These are phyloP conservation scores for Pseudachorutes palmiensis DNA, from an alignment of 1,140 invertebrate species.

Conservation along the genomic window DNA sequence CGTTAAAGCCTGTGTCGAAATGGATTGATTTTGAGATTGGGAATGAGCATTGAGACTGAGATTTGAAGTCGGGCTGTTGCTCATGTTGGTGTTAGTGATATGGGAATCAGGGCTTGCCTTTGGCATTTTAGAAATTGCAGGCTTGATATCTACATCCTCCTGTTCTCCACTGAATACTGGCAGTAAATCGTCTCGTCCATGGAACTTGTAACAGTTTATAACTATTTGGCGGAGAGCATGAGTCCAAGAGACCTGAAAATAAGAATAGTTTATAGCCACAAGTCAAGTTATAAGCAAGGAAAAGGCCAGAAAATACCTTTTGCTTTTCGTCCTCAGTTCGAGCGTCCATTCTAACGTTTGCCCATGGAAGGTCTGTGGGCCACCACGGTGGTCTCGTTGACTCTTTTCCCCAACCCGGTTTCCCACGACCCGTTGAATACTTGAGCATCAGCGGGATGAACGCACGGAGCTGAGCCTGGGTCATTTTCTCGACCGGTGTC, in stretches of 20 bases:
- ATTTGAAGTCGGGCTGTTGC: constrained; percentile 10
- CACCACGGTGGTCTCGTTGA: constrained; percentile 93
- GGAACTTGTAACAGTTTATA: constrained; percentile 97
- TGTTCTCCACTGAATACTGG: constrained; percentile 90
- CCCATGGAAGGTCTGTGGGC: constrained; percentile 77
- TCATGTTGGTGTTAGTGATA: constrained; percentile 40
- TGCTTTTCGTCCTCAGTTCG: constrained; percentile 92
- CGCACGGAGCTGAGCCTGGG: constrained; percentile 88
- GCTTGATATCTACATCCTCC: constrained; percentile 53
- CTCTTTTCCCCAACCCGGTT: constrained; percentile 94
- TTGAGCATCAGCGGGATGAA: constrained; percentile 98
- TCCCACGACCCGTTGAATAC: constrained; percentile 90
- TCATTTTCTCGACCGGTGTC: constrained; percentile 98
- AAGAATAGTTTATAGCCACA: not conserved
- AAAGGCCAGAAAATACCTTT: constrained; percentile 58
- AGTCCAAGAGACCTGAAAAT: constrained; percentile 85
- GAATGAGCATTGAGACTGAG: constrained; percentile 17
- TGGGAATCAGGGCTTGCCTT: constrained; percentile 31
- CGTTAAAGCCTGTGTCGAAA: constrained; percentile 34
- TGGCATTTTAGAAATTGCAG: constrained; percentile 31
- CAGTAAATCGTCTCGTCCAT: constrained; percentile 88
- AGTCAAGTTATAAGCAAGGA: not conserved
- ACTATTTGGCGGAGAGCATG: constrained; percentile 95
- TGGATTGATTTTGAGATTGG: constrained; percentile 36
- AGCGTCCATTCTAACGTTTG: constrained; percentile 95